Base-by-base conservation (phyloP, 30 jellyfish, hydroid and myxozoan genomes). In the Nemopilema nomurai region DNA sequence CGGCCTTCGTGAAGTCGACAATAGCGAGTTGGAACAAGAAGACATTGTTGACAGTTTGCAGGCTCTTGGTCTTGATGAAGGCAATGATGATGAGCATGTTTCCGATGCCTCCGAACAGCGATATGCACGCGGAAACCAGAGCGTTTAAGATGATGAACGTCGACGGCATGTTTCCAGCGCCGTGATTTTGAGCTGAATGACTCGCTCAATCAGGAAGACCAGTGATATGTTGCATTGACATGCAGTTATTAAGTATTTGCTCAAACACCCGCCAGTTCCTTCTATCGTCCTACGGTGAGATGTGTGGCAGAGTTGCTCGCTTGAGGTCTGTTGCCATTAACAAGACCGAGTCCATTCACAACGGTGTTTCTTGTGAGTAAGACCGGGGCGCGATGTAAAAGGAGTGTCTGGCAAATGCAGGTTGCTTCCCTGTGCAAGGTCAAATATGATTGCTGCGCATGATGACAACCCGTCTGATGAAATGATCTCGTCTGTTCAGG, bases 31-130 rank as follows among this genome's bases (percentile, higher is more conserved):
- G 90, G 28, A 85, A 66, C 20, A 92, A 86, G 26, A 90, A 77
- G 18, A 57, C 18, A 62, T 92, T 92, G 94, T 92, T 92, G n/a
- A 86, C 75, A 4, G 87, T 87, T 26, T 88, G 96, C 28, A 92
- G 68, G 18, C 74, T 57, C 51, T 83, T 87, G 21, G 82, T 49
- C 65, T 64, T 76, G 67, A 77, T 18, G 20, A 92, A 86, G 0
- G 91, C 87, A 65, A 76, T 19, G 18, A 92, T 57, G 41, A 87
- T 50, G 20, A 71, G 71, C 20, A 62, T 21, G 63, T 92, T 92
- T 32, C 91, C 98, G n/a, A 67, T 50, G 62, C 68, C 84, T 1
- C 80, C 96, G 71, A 87, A 70, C 8, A 68, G 9, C 16, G 91
- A 72, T 18, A 83, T 83, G 66, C 25, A 52, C 4, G 68, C 84